These are phyloP conservation scores for Cnemophilus loriae DNA, from an alignment of 2,113 vertebrate species.

Conservation along the genomic window DNA sequence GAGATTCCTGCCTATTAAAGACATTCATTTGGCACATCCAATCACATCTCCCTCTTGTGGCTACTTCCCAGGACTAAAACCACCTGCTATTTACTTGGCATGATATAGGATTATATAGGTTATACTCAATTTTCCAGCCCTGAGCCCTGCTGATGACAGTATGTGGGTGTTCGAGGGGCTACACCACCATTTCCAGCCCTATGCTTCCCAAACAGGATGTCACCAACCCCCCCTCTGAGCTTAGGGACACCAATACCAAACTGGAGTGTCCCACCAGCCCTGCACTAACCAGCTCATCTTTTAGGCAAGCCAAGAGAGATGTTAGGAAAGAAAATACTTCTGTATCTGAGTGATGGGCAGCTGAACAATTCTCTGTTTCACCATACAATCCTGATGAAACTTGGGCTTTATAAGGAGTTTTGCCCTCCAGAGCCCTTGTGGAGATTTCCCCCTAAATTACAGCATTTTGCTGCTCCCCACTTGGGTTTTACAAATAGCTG, in stretches of 20 bases:
- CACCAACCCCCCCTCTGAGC: neutral
- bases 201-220: neutral
- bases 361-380: neutral
- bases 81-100: neutral
- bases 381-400: neutral
- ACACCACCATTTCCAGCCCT: neutral
- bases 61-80: conserved; percentile 10
- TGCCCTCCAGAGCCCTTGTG: neutral
- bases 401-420: neutral
- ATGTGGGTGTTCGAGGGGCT: accelerated
- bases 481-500: conserved; percentile 34
- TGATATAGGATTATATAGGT: neutral
- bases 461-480: neutral
- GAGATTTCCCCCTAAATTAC: neutral
- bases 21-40: neutral
- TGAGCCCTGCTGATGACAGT: neutral
- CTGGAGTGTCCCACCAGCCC: neutral
- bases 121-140: neutral
- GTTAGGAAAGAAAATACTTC: neutral
- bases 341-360: neutral
- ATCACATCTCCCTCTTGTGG: conserved; percentile 59
- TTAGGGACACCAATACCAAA: neutral
- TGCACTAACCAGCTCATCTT: neutral
- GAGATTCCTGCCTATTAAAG: neutral
- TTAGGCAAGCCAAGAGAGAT: neutral